These are phyloP conservation scores for Melieria picta DNA, from an alignment of 2,888 invertebrate species.

Conservation along the genomic window DNA sequence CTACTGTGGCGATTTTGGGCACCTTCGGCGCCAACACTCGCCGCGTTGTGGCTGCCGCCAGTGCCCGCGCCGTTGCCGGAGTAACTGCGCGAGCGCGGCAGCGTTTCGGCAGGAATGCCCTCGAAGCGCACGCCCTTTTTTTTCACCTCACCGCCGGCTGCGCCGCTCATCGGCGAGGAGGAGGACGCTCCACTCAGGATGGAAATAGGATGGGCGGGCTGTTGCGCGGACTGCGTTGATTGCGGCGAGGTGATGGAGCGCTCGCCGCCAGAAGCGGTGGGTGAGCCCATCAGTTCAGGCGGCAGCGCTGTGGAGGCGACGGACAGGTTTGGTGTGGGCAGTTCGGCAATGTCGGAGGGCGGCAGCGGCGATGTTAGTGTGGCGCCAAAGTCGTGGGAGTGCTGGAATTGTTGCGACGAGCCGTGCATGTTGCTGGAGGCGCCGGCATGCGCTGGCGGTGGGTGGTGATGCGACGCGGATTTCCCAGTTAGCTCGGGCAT, in stretches of 20 bases:
- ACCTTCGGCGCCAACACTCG: constrained; percentile 49
- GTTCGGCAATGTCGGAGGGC: constrained; percentile 59
- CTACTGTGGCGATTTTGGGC: constrained; percentile 50
- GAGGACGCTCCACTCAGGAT: constrained; percentile 59
- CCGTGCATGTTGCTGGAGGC: constrained; percentile 43
- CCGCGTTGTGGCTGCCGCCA: constrained; percentile 54
- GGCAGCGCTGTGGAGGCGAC: constrained; percentile 68
- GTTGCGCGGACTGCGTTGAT: constrained; percentile 51
- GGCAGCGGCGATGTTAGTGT: constrained; percentile 47
- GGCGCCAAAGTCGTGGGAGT: constrained; percentile 50
- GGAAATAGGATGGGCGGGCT: constrained; percentile 55
- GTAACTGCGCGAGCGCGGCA: constrained; percentile 69
- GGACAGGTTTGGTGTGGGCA: constrained; percentile 68
- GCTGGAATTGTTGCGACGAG: constrained; percentile 47
- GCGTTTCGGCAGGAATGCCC: constrained; percentile 64
- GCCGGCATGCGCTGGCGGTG: constrained; percentile 41
- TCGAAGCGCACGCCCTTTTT: constrained; percentile 66
- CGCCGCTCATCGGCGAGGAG: constrained; percentile 59
- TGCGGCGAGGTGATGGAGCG: constrained; percentile 60
- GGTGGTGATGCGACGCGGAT: constrained; percentile 43
- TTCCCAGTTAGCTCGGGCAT: constrained; percentile 70
- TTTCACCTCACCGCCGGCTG: constrained; percentile 49
- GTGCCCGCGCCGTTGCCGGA: constrained; percentile 67
- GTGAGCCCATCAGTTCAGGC: constrained; percentile 60
- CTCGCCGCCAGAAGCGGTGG: constrained; percentile 60